These are phyloP conservation scores for Spheniscus mendiculus DNA, from an alignment of 2,113 vertebrate genomes.

Conservation along the genomic window DNA sequence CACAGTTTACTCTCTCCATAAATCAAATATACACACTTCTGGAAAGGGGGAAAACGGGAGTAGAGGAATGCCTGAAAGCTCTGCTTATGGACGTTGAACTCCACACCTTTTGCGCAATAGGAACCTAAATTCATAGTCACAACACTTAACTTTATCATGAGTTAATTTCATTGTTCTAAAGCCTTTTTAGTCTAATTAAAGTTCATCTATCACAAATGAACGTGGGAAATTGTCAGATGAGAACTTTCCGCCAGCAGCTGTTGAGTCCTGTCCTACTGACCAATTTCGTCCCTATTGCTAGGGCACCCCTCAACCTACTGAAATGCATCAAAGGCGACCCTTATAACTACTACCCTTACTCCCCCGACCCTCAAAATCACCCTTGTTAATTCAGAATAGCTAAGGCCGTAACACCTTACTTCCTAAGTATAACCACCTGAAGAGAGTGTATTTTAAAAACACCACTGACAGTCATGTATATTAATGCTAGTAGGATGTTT, in stretches of 20 bases:
- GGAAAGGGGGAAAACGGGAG: neutral
- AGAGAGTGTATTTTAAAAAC: neutral
- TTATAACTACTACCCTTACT: neutral
- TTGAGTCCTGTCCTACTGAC: neutral
- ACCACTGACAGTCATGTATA: rapidly evolving
- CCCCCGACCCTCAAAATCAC: neutral
- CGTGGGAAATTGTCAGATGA: neutral
- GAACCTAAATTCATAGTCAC: neutral
- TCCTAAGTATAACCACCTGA: neutral
- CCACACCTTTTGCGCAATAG: rapidly evolving
- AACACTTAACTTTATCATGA: rapidly evolving
- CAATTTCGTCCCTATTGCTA: too few species aligned
- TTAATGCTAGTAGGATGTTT: neutral
- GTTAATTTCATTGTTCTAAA: neutral
- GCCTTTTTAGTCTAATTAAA: neutral
- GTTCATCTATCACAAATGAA: rapidly evolving
- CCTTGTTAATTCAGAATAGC: neutral
- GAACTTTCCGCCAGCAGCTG: neutral
- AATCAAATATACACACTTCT: neutral
- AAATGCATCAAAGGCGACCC: rapidly evolving
- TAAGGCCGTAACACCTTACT: neutral
- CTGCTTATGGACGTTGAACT: neutral
- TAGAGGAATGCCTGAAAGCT: neutral
- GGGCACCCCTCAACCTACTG: neutral
- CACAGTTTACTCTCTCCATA: neutral